phyloP scores from a whole-genome alignment of 2,113 vertebrate species.

The Ceyx melanurus region DNA sequence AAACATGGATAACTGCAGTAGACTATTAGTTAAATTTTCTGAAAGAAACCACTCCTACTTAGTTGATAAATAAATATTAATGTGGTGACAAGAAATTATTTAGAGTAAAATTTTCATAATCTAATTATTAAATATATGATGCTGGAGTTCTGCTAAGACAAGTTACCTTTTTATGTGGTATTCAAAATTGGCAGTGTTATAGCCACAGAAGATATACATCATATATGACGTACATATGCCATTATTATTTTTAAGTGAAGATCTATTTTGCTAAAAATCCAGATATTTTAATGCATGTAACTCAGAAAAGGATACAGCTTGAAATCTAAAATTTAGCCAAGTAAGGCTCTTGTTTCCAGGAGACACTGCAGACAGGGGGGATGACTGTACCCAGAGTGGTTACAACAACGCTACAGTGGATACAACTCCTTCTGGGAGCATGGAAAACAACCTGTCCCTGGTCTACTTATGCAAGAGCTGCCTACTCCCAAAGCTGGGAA shows the following conservation, averaged over 20 bases:
- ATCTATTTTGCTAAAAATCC: background rate
- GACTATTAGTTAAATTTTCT: background rate
- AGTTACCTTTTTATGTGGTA: background rate
- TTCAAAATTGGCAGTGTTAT: background rate
- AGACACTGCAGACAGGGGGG: background rate
- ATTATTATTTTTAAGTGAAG: background rate
- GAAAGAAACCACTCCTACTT: background rate
- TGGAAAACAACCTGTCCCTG: background rate
- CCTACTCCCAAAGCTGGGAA: background rate
- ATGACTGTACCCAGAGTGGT: background rate
- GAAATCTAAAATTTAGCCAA: background rate
- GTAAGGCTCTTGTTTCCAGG: background rate
- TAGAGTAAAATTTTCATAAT: background rate
- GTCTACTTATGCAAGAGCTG: background rate
- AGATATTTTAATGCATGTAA: background rate
- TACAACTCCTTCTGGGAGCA: background rate
- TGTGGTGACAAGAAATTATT: background rate
- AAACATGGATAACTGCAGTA: background rate
- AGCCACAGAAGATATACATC: background rate
- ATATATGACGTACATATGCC: accelerated
- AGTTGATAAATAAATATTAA: background rate
- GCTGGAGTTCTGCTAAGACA: background rate
- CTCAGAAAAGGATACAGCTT: background rate
- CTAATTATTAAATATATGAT: background rate
- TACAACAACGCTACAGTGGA: background rate